Evolutionary conservation across 2,113 vertebrate genomes (phyloP), one percentile per base, ranked within the genome.

Genomic region (Pygoscelis adeliae): DNA sequence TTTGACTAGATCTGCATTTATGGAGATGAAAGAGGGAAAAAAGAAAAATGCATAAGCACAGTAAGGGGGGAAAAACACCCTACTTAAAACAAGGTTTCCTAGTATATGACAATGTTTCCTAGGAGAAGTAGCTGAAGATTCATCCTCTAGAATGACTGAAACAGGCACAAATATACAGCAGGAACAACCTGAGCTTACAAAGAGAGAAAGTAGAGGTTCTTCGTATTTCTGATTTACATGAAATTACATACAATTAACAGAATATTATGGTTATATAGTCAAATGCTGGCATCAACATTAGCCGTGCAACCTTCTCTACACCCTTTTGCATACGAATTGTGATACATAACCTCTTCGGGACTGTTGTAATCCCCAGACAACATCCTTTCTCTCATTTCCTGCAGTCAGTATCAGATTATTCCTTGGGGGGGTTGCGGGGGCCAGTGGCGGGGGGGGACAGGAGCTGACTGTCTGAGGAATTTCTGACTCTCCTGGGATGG

Each of bases 281-380:
- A 93, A 83, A 87, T 74, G 34, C 30, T 91, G 58, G 42, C 58
- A 83, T 83, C 88, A 86, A 61, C 44, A 59, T 67, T 83, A 83
- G 17, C 26, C 61, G 6, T 76, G 62, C 20, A 95, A 72, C 55
- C 5, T 87, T 72, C n/a, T 71, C 59, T 47, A 16, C 29, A 71
- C 2, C 13, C 29, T 70, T 91, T 91, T 87, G 50, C 47, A 76
- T 74, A 47, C 46, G 13, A 87, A 71, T 70, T 87, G 66, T 53
- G 21, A 62, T 58, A 27, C 8, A 10, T 5, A 47, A 29, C 7
- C 32, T 12, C 29, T 47, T 72, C 25, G 62, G 56, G 36, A 55
- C 20, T 42, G 16, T 21, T 53, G 26, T 20, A 93, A 47, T 87
- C 40, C n/a, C 46, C 65, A 84, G 32, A 46, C 13, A 46, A 12